Evolutionary conservation across 2,113 vertebrate genomes (phyloP), one percentile per base, ranked within the genome.

Genomic region (Atherinomorus stipes): DNA sequence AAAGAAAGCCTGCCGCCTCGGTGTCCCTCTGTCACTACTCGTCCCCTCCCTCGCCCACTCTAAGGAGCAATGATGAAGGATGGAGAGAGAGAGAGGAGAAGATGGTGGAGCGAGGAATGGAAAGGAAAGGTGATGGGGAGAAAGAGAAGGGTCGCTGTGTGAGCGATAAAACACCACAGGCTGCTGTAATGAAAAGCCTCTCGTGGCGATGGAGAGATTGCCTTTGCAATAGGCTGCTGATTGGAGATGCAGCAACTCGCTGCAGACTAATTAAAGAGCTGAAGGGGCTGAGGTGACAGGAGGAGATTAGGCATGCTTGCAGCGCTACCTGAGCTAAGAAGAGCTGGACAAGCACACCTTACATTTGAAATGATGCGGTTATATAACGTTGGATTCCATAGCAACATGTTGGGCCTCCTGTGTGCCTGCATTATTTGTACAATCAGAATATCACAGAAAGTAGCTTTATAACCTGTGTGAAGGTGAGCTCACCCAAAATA

Each of bases 121-220:
- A 61, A 64, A 38, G 70, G 19, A 74, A 12, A n/a, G 23, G 62
- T 51, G 60, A 54, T 40, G 34, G 74, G 19, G 54, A 37, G 60
- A 26, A 65, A 28, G 65, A 64, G 74, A 2, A 65, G 13, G 77
- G 62, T 69, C 11, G 51, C 59, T 77, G 85, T 84, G 71, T 77
- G 85, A 88, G 83, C 40, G 72, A 87, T 83, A 86, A 87, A 84
- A 58, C 44, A 9, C 85, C 69, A 83, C 84, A 69, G 86, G 88
- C 88, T 66, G 68, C 84, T 78, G 79, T 91, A 91, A 92, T 91
- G 87, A 89, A 93, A 90, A 91, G 90, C 85, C 89, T 89, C 87
- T 91, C 61, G 60, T 80, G 83, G 87, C 74, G 84, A 91, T 88
- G 83, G 74, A 77, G 83, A 88, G 85, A 89, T 91, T 89, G 84